Percentiles rank a stretch among this genome's conserved stretches.
Evolutionary conservation across 30 jellyfish, hydroid and myxozoan genomes (phyloP).

Genomic region (Sanderia malayensis): DNA sequence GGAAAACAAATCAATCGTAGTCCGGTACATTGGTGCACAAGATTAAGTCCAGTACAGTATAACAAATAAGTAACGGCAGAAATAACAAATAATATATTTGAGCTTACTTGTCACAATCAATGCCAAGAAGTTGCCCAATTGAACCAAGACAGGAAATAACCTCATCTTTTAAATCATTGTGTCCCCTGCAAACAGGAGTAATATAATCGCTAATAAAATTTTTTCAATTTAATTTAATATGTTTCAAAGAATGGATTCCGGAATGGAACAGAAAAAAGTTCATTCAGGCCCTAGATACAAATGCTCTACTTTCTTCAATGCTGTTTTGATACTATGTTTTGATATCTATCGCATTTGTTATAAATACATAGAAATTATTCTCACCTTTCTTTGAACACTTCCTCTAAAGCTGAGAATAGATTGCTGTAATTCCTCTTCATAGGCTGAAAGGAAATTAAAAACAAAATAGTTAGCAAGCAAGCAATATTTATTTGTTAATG

Average conservation of each 20-base stretch:
- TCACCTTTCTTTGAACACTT: constrained; percentile 87
- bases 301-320: no score
- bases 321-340: no score
- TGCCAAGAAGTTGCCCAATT: constrained; percentile 83
- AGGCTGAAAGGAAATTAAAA: constrained; percentile 37
- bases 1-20: background rate
- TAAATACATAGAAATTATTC: no score
- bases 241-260: no score
- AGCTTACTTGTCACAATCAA: constrained; percentile 84
- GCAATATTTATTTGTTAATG: no score
- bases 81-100: constrained; percentile 2
- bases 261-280: no score
- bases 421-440: constrained; percentile 69
- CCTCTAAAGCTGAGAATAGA: constrained; percentile 89
- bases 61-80: no score
- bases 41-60: no score
- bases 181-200: constrained; percentile 60
- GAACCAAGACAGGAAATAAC: constrained; percentile 66
- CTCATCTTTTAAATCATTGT: constrained; percentile 91
- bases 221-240: no score
- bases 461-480: background rate
- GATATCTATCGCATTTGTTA: no score
- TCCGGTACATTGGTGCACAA: background rate
- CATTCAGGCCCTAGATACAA: no score
- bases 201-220: no score